Percentiles rank a stretch among this genome's conserved stretches.
Evolutionary conservation across 2,113 vertebrate species (phyloP).

Genomic region (Vimba vimba): DNA sequence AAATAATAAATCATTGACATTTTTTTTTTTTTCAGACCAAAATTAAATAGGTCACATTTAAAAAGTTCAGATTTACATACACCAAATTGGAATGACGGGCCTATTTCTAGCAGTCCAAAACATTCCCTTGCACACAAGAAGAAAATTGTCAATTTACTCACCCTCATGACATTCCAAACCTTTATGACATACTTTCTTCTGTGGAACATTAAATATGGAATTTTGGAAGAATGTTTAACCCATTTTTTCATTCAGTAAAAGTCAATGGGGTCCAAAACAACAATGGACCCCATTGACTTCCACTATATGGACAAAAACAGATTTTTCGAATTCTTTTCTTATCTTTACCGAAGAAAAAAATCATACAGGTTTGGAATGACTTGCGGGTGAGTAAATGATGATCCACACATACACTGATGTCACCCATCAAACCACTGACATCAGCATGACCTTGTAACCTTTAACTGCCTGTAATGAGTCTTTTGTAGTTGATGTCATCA

Average conservation of each 20-base stretch:
- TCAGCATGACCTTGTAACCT: background rate
- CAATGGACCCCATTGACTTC: background rate
- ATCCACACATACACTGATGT: background rate
- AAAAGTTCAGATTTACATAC: background rate
- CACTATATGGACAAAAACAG: background rate
- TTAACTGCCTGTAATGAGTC: slow-evolving; percentile 16
- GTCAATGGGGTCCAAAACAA: background rate
- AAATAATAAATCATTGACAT: background rate
- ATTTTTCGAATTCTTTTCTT: background rate
- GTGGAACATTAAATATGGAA: background rate
- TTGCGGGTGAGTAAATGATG: background rate
- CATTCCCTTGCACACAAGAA: background rate
- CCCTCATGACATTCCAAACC: background rate
- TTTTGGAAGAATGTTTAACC: background rate
- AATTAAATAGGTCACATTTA: background rate
- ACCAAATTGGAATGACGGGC: background rate
- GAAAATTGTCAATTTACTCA: background rate
- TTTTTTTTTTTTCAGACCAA: too few species aligned
- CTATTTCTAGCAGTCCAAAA: slow-evolving; percentile 25
- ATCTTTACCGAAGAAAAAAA: background rate
- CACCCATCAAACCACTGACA: background rate
- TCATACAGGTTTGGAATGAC: background rate
- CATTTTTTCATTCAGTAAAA: background rate
- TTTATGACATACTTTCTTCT: background rate
- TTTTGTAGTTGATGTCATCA: background rate